Evolutionary conservation across 1,140 invertebrate genomes (phyloP).

Genomic region (Drosophila rufa): DNA sequence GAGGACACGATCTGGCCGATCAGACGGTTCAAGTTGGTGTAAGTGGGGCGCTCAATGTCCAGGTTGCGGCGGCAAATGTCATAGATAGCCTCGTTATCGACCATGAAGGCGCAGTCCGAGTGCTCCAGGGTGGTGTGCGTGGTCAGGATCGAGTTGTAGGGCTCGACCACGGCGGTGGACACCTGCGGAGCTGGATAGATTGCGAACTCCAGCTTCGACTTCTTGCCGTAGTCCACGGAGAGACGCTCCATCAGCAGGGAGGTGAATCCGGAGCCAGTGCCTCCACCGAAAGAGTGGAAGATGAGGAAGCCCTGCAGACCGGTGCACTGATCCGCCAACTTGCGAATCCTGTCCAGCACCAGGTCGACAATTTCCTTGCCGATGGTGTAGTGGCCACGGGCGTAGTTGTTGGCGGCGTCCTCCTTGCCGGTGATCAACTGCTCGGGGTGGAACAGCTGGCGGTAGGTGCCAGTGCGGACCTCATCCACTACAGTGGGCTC

Average conservation of each 20-base stretch:
- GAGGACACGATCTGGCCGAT: conserved; percentile 95
- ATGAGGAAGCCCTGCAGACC: conserved; percentile 95
- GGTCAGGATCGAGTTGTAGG: conserved; percentile 94
- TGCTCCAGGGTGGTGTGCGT: conserved; percentile 94
- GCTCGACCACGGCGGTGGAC: conserved; percentile 95
- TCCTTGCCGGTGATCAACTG: conserved; percentile 95
- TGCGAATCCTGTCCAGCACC: conserved; percentile 91
- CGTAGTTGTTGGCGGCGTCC: conserved; percentile 96
- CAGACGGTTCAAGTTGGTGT: conserved; percentile 92
- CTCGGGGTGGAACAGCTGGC: conserved; percentile 94
- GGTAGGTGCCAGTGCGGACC: conserved; percentile 93
- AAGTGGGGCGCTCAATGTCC: conserved; percentile 94
- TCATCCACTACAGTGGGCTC: conserved; percentile 96
- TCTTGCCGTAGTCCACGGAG: conserved; percentile 96
- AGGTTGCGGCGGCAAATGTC: conserved; percentile 95
- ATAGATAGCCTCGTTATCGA: conserved; percentile 95
- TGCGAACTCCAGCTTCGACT: conserved; percentile 95
- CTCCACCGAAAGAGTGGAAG: conserved; percentile 95
- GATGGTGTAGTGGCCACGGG: conserved; percentile 95
- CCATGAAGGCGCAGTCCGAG: conserved; percentile 95
- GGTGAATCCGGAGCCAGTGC: conserved; percentile 95
- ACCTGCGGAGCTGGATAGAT: conserved; percentile 96
- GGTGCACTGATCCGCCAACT: conserved; percentile 94
- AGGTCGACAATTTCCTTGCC: conserved; percentile 95
- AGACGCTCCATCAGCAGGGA: conserved; percentile 95